A percentile compares a stretch with the other conserved stretches of the same genome.
Evolutionary conservation across 1,140 invertebrate genomes (phyloP).

Genomic region (Drosophila lini): DNA sequence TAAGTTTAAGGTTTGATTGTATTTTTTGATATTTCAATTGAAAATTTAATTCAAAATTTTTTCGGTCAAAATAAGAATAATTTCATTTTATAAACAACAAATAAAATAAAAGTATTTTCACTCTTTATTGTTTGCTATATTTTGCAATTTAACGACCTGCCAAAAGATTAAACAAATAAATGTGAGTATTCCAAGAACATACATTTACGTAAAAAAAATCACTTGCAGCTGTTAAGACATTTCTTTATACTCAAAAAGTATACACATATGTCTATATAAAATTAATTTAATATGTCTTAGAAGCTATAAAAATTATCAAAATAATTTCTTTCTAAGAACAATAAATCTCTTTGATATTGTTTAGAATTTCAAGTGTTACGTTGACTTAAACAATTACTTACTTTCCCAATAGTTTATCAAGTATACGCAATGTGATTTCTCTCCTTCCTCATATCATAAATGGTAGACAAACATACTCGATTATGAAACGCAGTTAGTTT

Average conservation of each 20-base stretch:
- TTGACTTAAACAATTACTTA: conserved; percentile 7
- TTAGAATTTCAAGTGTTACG: not conserved
- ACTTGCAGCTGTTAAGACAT: conserved; percentile 1
- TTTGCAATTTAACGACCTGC: not conserved
- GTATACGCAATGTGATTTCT: conserved; percentile 7
- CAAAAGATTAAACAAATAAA: conserved; percentile 6
- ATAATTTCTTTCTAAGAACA: not conserved
- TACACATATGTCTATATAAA: not conserved
- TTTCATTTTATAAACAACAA: not conserved
- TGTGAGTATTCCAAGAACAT: not conserved
- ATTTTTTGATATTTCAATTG: not conserved
- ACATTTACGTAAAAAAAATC: not conserved
- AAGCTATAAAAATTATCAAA: not conserved
- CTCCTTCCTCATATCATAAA: conserved; percentile 4
- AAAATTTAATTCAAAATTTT: not conserved
- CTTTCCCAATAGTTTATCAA: conserved; percentile 10
- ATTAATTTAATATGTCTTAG: not conserved
- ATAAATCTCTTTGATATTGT: conserved; percentile 4
- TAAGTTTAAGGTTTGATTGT: no score
- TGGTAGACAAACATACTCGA: conserved; percentile 19
- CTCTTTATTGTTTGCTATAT: not conserved
- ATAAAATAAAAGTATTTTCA: not conserved
- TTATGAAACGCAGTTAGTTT: conserved; percentile 35
- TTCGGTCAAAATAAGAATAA: not conserved
- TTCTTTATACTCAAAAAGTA: not conserved